Evolutionary conservation across 2,888 invertebrate species (phyloP).

Genomic region (Anagyrus pseudococci): DNA sequence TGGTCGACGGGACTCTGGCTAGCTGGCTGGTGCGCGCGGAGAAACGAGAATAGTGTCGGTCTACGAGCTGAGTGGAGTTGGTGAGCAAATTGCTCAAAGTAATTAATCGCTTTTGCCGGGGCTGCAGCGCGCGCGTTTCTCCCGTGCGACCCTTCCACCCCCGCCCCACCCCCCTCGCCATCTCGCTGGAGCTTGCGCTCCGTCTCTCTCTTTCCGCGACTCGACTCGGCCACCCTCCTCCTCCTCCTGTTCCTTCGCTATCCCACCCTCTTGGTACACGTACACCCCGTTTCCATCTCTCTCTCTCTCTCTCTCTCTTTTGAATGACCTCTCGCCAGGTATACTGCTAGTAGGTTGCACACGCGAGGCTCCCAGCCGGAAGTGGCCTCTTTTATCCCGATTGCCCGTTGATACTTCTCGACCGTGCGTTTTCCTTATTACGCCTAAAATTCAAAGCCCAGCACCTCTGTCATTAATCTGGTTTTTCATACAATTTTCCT

Average conservation of each 20-base stretch:
- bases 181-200: no score
- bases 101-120: constrained; percentile 62
- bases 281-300: no score
- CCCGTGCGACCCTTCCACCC: no score
- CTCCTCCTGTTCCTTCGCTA: not conserved
- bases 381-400: constrained; percentile 21
- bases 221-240: not conserved
- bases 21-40: constrained; percentile 37
- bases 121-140: constrained; percentile 11
- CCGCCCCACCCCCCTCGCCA: not conserved
- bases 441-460: no score
- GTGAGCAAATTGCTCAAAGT: constrained; percentile 62
- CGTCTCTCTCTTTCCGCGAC: not conserved
- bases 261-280: not conserved
- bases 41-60: constrained; percentile 61
- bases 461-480: no score
- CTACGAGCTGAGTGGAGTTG: constrained; percentile 60
- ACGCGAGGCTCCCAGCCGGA: not conserved
- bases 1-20: constrained; percentile 39
- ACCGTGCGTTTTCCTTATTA: no score
- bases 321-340: not conserved
- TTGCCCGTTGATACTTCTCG: no score
- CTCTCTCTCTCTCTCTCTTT: constrained; percentile 14
- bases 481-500: no score
- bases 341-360: not conserved